Conservation (phyloP, 2,888 invertebrate genomes). For the Himalopsyche anomala region DNA sequence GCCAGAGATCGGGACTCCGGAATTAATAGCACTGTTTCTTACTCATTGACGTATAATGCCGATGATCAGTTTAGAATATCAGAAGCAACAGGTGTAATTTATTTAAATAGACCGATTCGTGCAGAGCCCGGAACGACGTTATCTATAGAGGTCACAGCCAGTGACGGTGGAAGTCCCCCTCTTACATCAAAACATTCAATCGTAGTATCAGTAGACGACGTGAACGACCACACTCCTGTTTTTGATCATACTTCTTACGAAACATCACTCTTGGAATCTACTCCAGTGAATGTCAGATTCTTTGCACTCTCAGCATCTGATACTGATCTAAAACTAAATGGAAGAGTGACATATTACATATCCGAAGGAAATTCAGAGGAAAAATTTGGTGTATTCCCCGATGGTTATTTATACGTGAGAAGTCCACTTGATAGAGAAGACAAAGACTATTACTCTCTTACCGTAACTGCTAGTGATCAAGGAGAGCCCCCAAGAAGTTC, state of each 20-base stretch:
- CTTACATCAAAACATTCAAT: conserved; percentile 86
- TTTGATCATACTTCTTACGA: conserved; percentile 95
- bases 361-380: conserved; percentile 90
- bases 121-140: conserved; percentile 84
- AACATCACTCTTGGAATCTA: conserved; percentile 92
- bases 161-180: conserved; percentile 88
- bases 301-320: conserved; percentile 94
- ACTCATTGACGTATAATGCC: conserved; percentile 87
- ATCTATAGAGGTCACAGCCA: conserved; percentile 87
- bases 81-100: conserved; percentile 91
- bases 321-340: conserved; percentile 89
- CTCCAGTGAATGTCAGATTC: conserved; percentile 92
- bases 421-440: conserved; percentile 92
- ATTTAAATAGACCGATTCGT: conserved; percentile 87
- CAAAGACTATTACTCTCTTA: conserved; percentile 92
- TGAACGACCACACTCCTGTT: conserved; percentile 96
- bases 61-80: conserved; percentile 90
- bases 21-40: conserved; percentile 90
- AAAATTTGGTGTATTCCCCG: conserved; percentile 96
- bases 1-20: conserved; percentile 93
- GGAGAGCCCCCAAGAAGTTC: conserved; percentile 88
- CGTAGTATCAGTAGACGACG: conserved; percentile 86
- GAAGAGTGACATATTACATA: conserved; percentile 88
- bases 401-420: conserved; percentile 93
- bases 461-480: conserved; percentile 89